A percentile compares a stretch with the other conserved stretches of the same genome.
Conservation (phyloP, 2,113 vertebrate genomes). For the Diadophis punctatus region DNA sequence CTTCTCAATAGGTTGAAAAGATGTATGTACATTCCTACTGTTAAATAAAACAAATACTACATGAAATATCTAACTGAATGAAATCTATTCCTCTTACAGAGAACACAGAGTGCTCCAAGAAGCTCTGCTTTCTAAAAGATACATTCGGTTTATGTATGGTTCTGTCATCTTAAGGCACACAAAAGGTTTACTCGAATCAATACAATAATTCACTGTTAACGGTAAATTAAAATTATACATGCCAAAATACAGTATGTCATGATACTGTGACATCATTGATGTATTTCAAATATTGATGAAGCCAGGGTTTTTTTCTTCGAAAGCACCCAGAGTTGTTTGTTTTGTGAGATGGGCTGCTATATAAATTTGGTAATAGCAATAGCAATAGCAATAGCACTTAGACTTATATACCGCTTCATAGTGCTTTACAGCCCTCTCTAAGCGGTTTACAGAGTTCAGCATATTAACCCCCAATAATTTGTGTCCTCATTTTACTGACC, state of each 20-base stretch:
- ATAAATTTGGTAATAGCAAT: too few relatives aligned
- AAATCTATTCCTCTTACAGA: neutral
- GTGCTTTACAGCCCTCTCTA: too few relatives aligned
- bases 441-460: too few relatives aligned
- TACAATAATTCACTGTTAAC: slow-evolving; percentile 33
- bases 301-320: slow-evolving; percentile 22
- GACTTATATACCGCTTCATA: too few relatives aligned
- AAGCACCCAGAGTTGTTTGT: too few relatives aligned
- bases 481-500: too few relatives aligned
- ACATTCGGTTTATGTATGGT: neutral
- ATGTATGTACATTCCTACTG: neutral
- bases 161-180: slow-evolving; percentile 36
- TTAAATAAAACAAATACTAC: neutral
- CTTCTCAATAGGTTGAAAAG: neutral
- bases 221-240: slow-evolving; percentile 62
- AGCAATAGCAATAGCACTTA: too few relatives aligned
- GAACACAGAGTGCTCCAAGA: neutral
- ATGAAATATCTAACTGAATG: neutral
- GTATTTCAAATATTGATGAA: slow-evolving; percentile 54
- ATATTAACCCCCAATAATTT: too few relatives aligned
- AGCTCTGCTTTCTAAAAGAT: neutral
- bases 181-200: slow-evolving; percentile 36
- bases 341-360: too few relatives aligned
- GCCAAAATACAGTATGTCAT: slow-evolving; percentile 32
- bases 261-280: slow-evolving; percentile 55